Percentiles rank a stretch among this genome's conserved stretches.
Conservation (phyloP, 2,888 invertebrate species). For the Microctonus brassicae region DNA sequence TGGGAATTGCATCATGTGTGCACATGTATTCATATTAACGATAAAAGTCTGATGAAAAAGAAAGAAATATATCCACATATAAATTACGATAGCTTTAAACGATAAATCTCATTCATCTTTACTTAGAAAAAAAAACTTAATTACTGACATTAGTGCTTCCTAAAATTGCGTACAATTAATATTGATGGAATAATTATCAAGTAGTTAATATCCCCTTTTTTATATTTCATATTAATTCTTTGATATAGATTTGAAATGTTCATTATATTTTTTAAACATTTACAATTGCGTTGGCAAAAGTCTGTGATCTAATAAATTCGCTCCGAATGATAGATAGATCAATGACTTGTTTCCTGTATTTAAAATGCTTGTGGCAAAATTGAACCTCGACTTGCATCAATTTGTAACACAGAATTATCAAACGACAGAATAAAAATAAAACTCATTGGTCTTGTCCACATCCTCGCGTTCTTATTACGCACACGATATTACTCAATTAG, state of each 20-base stretch:
- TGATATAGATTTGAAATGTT: too few relatives aligned
- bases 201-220: too few relatives aligned
- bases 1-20: conserved; percentile 4
- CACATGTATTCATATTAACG: not conserved
- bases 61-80: not conserved
- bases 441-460: conserved; percentile 2
- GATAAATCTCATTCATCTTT: conserved; percentile 32
- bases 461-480: conserved; percentile 47
- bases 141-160: too few relatives aligned
- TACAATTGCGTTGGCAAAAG: conserved; percentile 33
- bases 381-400: conserved; percentile 53
- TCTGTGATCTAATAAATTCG: conserved; percentile 45
- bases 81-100: conserved; percentile 1
- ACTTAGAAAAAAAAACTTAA: conserved; percentile 20
- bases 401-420: conserved; percentile 44
- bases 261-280: not conserved
- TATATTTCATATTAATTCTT: too few relatives aligned
- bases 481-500: conserved; percentile 53
- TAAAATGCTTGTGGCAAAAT: conserved; percentile 46
- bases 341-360: conserved; percentile 60
- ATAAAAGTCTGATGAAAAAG: too few relatives aligned
- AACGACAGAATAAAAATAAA: conserved; percentile 51
- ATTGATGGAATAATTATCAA: too few relatives aligned
- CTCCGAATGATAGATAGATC: conserved; percentile 52
- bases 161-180: too few relatives aligned